Conservation (phyloP, 2,113 vertebrate species). For the Siphamia tubifer region DNA sequence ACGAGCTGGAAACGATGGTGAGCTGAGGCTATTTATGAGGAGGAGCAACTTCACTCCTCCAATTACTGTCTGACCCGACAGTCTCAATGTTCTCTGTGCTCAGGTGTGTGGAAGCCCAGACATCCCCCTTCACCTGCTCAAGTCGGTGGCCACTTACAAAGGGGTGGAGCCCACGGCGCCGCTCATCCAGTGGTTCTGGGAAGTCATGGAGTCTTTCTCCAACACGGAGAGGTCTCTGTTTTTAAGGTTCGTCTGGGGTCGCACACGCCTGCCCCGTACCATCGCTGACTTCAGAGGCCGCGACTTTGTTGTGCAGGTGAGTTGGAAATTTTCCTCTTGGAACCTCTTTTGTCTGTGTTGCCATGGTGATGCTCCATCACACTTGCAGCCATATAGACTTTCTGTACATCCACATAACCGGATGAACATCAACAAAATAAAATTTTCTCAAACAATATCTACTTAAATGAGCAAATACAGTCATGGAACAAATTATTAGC, state of each 20-base stretch:
- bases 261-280: slow-evolving; percentile 95
- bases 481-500: too few relatives aligned
- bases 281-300: slow-evolving; percentile 97
- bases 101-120: slow-evolving; percentile 98
- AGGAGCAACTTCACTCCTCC: background rate
- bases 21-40: background rate
- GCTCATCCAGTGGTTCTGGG: slow-evolving; percentile 98
- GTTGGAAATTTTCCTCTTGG: too few relatives aligned
- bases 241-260: slow-evolving; percentile 96
- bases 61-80: background rate
- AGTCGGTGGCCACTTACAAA: slow-evolving; percentile 98
- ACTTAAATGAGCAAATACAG: too few relatives aligned
- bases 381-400: too few relatives aligned
- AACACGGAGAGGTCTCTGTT: slow-evolving; percentile 96
- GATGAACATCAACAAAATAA: too few relatives aligned
- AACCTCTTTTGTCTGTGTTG: too few relatives aligned
- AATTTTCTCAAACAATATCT: too few relatives aligned
- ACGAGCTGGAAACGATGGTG: slow-evolving; percentile 98
- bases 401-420: too few relatives aligned
- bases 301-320: slow-evolving; percentile 98
- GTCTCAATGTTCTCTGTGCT: background rate
- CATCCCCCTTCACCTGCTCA: slow-evolving; percentile 96
- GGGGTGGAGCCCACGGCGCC: slow-evolving; percentile 91
- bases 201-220: slow-evolving; percentile 99
- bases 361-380: too few relatives aligned